These are phyloP conservation scores for Bombus pyrosoma DNA, from an alignment of 1,140 invertebrate species.

Conservation along the genomic window DNA sequence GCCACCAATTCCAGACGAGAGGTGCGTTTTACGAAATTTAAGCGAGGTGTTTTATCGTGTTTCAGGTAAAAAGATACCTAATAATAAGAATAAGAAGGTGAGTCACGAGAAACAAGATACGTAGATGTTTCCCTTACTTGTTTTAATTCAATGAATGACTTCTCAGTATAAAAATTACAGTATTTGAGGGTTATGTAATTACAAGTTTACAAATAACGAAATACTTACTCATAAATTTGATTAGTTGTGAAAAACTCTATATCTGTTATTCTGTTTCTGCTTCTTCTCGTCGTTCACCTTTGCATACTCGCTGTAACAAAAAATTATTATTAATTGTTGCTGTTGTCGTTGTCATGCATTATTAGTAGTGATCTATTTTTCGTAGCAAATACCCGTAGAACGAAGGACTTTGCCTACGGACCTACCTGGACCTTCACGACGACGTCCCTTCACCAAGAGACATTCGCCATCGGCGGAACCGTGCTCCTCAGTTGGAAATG, in stretches of 20 bases:
- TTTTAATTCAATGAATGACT: too few relatives aligned
- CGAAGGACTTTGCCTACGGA: slow-evolving; percentile 88
- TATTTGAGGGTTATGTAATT: too few relatives aligned
- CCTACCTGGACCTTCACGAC: slow-evolving; percentile 83
- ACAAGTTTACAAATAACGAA: too few relatives aligned
- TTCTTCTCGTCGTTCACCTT: too few relatives aligned
- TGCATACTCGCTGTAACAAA: neutral
- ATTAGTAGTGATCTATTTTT: neutral
- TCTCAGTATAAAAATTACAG: too few relatives aligned
- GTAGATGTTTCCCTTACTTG: neutral
- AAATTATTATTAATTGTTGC: neutral
- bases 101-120: neutral
- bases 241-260: neutral
- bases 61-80: neutral
- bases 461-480: slow-evolving; percentile 82
- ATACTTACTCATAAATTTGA: neutral
- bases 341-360: neutral
- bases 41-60: neutral
- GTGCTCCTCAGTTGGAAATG: slow-evolving; percentile 78
- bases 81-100: neutral
- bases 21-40: slow-evolving; percentile 73
- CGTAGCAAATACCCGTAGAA: slow-evolving; percentile 84
- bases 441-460: slow-evolving; percentile 81
- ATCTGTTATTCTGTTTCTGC: neutral
- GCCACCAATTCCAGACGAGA: slow-evolving; percentile 86